Evolutionary conservation across 1,140 invertebrate species (phyloP).

Genomic region (Solenopsis invicta): DNA sequence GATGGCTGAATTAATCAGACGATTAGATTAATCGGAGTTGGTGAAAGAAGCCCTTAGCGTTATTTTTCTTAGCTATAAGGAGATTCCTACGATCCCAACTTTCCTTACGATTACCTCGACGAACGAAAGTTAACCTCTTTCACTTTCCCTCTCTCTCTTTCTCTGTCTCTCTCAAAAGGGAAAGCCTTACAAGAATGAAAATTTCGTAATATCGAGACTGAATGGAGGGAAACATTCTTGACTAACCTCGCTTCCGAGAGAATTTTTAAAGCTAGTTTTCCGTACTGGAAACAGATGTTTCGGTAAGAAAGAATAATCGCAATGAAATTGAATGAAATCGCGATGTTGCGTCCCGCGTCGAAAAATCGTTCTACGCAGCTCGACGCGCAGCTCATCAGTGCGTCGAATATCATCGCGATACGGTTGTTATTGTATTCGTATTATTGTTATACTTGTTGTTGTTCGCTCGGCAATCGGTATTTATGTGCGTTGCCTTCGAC

Average conservation of each 20-base stretch:
- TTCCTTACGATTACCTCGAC: background rate
- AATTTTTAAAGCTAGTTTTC: background rate
- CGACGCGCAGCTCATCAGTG: background rate
- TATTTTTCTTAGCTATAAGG: background rate
- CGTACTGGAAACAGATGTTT: background rate
- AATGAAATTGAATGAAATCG: background rate
- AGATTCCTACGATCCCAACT: background rate
- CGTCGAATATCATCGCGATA: background rate
- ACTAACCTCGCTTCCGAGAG: conserved; percentile 3
- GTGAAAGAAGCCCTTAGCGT: background rate
- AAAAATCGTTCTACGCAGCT: background rate
- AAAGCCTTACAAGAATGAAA: background rate
- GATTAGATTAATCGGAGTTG: background rate
- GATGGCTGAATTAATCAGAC: no score
- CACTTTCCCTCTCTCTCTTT: background rate
- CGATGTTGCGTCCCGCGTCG: background rate
- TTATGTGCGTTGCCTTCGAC: background rate
- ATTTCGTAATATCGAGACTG: background rate
- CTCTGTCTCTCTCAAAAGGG: background rate
- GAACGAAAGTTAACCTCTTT: background rate
- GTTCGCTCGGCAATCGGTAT: background rate
- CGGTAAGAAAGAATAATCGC: background rate
- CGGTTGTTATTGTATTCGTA: background rate
- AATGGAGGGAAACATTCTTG: background rate
- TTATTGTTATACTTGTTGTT: background rate